Evolutionary conservation across 2,113 vertebrate species (phyloP).

Genomic region (Planiliza haematocheilus): DNA sequence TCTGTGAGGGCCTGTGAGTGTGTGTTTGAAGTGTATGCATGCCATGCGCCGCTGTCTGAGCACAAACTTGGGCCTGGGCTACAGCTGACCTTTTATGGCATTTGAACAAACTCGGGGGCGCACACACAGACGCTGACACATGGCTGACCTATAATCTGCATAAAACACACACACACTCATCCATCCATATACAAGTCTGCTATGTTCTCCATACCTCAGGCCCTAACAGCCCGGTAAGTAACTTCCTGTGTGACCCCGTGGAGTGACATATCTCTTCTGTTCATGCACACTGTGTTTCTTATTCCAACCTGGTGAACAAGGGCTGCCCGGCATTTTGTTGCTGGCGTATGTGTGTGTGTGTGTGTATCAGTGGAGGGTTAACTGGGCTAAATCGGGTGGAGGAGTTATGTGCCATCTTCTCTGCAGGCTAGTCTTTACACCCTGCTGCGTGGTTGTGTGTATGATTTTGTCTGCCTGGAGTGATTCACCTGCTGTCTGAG

Average conservation of each 20-base stretch:
- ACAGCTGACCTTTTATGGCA: slow-evolving; percentile 69
- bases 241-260: slow-evolving; percentile 3
- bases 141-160: slow-evolving; percentile 45
- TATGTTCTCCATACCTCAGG: neutral
- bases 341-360: slow-evolving; percentile 3
- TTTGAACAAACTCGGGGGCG: slow-evolving; percentile 56
- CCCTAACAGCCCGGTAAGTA: slow-evolving; percentile 1
- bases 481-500: slow-evolving; percentile 71
- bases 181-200: slow-evolving; percentile 12
- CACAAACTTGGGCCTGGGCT: slow-evolving; percentile 40
- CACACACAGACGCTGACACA: slow-evolving; percentile 45
- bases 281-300: neutral
- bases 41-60: slow-evolving; percentile 29
- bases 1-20: slow-evolving; percentile 20
- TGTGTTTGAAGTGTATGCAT: slow-evolving; percentile 8
- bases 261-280: neutral
- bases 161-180: neutral
- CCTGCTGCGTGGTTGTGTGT: slow-evolving; percentile 15
- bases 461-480: slow-evolving; percentile 41
- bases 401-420: slow-evolving; percentile 42
- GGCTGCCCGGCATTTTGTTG: neutral
- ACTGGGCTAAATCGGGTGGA: slow-evolving; percentile 58
- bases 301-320: neutral
- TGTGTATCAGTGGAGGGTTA: slow-evolving; percentile 39
- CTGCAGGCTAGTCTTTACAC: slow-evolving; percentile 44